Conservation (phyloP, 2,797 vertebrate genomes). For the Meda fulgida region DNA sequence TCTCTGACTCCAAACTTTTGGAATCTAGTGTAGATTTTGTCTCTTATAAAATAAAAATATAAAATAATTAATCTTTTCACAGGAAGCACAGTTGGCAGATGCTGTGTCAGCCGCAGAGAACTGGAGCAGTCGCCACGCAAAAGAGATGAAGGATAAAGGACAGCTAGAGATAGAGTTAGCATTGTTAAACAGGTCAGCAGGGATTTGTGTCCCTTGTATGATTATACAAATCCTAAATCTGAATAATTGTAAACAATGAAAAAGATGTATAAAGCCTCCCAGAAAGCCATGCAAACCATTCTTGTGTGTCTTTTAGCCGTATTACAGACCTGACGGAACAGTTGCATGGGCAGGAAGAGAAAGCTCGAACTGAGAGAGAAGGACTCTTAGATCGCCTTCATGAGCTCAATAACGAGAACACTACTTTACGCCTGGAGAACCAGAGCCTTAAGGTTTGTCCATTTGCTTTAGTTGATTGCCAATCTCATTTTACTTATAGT, state of each 20-base stretch:
- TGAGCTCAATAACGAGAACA: slow-evolving; percentile 77
- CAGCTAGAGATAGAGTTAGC: slow-evolving; percentile 84
- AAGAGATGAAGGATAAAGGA: slow-evolving; percentile 83
- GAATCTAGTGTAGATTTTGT: neutral
- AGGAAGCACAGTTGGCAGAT: slow-evolving; percentile 85
- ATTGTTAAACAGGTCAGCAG: slow-evolving; percentile 83
- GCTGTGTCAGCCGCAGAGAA: slow-evolving; percentile 80
- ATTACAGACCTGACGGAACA: slow-evolving; percentile 83
- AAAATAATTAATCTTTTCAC: slow-evolving; percentile 10
- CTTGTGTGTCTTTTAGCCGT: slow-evolving; percentile 71
- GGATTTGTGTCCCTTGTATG: neutral
- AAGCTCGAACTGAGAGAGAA: slow-evolving; percentile 78
- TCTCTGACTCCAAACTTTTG: neutral
- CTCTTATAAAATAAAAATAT: neutral
- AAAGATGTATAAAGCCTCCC: neutral
- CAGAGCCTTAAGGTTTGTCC: slow-evolving; percentile 85
- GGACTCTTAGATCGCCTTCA: slow-evolving; percentile 80
- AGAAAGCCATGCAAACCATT: neutral
- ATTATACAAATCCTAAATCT: neutral
- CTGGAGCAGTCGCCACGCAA: slow-evolving; percentile 82
- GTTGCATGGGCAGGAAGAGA: slow-evolving; percentile 78
- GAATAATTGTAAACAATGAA: neutral
- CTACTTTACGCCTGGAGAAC: slow-evolving; percentile 81
- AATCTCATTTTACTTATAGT: neutral
- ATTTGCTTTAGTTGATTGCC: neutral